Base-by-base conservation (phyloP, 2,888 invertebrate species). In the Eucera pruinosa region DNA sequence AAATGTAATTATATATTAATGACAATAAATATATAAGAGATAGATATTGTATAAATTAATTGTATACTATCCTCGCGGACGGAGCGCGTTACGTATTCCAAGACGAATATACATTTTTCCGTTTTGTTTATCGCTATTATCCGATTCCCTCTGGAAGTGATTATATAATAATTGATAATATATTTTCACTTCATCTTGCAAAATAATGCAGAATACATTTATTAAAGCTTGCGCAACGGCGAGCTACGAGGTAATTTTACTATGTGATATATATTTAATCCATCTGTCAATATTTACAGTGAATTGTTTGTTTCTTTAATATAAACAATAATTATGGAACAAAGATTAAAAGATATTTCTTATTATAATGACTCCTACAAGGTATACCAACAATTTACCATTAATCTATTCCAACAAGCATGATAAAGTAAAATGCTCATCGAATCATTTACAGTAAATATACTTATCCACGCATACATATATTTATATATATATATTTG, bases 401-500 rank as follows among this genome's bases (percentile, higher is more conserved):
- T 18, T 0, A 15, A 27, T 36, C 2, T 18, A 45, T 3, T 30
- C 9, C 11, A 45, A 33, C 18, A 18, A 45, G 20, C 27, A 64
- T 23, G 13, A 13, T 23, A 6, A 30, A 33, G n/a, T n/a, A n/a
- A n/a, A n/a, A n/a, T n/a, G n/a, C n/a, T 18, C 18, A 58, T 33
- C 39, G 5, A 18, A 62, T 30, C 52, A 23, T 54, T 43, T 61
- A 43, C 60, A 30, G 55, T 52, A 18, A 15, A 20, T 47, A 4
- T 33, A 20, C 39, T 43, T n/a, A n/a, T n/a, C n/a, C n/a, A n/a
- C n/a, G n/a, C n/a, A n/a, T 72, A 15, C 57, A 48, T 74, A 39
- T 39, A 9, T 9, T 84, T 90, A 67, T 88, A 97, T 72, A 15
- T 60, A 52, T 75, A 5, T 36, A 11, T 5, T 84, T 90, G 66